phyloP scores from a whole-genome alignment of 2,113 vertebrate species.

The Spea multiplicata region DNA sequence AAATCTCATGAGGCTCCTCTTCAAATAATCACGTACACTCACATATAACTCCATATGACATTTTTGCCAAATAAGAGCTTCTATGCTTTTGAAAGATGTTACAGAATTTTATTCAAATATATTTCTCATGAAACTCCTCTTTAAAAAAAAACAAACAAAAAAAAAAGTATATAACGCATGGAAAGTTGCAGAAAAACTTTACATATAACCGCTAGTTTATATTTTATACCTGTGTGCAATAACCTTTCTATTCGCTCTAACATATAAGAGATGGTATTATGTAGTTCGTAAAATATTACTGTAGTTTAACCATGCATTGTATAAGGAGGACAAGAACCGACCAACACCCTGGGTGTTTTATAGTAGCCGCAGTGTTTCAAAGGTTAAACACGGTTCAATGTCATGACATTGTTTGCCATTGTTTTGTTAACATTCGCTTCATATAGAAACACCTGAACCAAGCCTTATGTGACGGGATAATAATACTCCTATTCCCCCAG shows the following conservation, averaged over 20 bases:
- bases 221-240: too few species aligned
- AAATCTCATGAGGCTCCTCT: neutral
- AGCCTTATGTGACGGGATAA: slow-evolving; percentile 1
- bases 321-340: too few species aligned
- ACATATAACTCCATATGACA: neutral
- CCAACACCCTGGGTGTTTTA: too few species aligned
- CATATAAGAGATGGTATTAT: too few species aligned
- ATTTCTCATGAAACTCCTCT: too few species aligned
- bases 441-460: slow-evolving; percentile 12
- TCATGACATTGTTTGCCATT: neutral
- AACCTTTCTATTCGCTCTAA: too few species aligned
- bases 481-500: slow-evolving; percentile 12
- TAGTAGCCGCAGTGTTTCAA: neutral
- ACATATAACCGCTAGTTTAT: too few species aligned
- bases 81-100: neutral
- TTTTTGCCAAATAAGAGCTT: neutral
- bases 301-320: too few species aligned
- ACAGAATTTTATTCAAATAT: neutral
- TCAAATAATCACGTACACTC: neutral
- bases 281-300: too few species aligned
- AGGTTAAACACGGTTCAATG: neutral
- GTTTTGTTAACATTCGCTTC: neutral
- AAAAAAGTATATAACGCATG: too few species aligned
- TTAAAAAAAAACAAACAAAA: too few species aligned
- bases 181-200: too few species aligned